Conservation (phyloP, 2,113 vertebrate species). For the Coptodon bakossiorum region DNA sequence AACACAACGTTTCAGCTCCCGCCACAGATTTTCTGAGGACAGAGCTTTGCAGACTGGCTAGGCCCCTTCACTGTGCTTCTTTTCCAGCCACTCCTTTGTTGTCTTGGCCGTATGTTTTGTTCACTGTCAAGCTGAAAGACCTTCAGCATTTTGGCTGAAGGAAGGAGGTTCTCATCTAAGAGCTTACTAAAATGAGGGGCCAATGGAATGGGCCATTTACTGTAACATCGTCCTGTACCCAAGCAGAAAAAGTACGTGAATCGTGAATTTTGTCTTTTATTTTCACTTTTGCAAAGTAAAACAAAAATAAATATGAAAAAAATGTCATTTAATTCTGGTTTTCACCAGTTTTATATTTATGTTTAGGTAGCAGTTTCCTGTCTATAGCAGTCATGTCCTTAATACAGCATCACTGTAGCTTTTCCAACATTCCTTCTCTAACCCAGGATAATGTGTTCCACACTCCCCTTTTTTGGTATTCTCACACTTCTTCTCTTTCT, state of each 20-base stretch:
- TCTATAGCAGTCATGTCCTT: not conserved
- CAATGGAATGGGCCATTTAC: not conserved
- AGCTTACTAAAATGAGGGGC: not conserved
- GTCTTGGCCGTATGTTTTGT: not conserved
- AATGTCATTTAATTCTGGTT: not conserved
- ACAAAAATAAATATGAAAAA: not conserved
- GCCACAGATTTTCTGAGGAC: not conserved
- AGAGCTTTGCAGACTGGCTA: not conserved
- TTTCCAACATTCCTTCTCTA: not conserved
- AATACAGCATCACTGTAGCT: not conserved
- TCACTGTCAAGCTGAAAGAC: not conserved
- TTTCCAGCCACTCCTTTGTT: not conserved
- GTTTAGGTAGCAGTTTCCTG: not conserved
- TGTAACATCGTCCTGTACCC: not conserved
- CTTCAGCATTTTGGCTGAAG: not conserved
- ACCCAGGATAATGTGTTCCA: not conserved
- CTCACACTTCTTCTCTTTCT: not conserved
- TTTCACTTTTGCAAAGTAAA: not conserved
- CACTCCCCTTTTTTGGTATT: not conserved
- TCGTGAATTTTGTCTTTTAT: not conserved
- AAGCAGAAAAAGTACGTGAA: not conserved
- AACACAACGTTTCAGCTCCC: not conserved
- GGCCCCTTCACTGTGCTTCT: not conserved
- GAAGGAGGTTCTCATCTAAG: not conserved
- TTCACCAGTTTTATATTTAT: not conserved